A percentile compares a stretch with the other conserved stretches of the same genome.
Evolutionary conservation across 2,113 vertebrate genomes (phyloP).

Genomic region (Okapia johnstoni): DNA sequence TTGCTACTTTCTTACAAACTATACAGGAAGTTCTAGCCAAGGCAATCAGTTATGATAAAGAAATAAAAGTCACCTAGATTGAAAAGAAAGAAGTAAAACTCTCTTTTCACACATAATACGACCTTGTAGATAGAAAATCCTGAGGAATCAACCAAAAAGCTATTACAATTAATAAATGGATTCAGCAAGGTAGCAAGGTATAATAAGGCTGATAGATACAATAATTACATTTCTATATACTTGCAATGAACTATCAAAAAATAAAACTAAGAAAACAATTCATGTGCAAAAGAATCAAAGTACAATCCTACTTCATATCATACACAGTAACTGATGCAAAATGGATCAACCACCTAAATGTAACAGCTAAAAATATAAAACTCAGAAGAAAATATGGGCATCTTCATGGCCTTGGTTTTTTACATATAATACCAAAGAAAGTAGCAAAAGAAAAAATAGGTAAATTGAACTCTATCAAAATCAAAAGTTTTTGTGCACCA

Average conservation of each 20-base stretch:
- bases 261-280: neutral
- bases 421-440: neutral
- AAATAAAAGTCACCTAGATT: neutral
- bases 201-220: neutral
- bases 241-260: neutral
- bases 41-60: neutral
- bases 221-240: neutral
- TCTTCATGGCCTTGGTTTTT: neutral
- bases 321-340: neutral
- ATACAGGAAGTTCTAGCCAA: neutral
- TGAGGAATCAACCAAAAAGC: neutral
- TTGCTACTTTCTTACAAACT: neutral
- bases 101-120: neutral
- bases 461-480: neutral
- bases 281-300: neutral
- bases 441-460: neutral
- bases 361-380: neutral
- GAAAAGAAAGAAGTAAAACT: neutral
- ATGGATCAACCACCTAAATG: neutral
- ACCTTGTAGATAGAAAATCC: neutral
- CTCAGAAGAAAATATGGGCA: neutral
- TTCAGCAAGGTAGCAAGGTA: neutral
- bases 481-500: neutral
- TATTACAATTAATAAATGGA: neutral
- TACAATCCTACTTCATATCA: neutral